Evolutionary conservation across 2,113 vertebrate genomes (phyloP).

Genomic region (Neoarius graeffei): DNA sequence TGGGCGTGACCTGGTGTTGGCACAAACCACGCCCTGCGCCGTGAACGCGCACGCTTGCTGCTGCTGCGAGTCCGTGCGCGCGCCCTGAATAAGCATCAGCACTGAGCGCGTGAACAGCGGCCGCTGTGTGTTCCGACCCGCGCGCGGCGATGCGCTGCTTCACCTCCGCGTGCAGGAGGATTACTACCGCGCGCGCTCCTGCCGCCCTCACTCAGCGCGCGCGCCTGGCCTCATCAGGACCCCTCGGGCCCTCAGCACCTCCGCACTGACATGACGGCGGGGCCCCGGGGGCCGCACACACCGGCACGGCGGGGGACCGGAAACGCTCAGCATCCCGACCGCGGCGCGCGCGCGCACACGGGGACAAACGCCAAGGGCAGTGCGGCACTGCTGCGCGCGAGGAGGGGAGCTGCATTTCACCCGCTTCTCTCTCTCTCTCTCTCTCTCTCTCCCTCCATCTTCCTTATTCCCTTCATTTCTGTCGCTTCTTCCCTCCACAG

Average conservation of each 20-base stretch:
- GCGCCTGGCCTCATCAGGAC: constrained; percentile 43
- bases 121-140: background rate
- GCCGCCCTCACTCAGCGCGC: constrained; percentile 1
- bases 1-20: constrained; percentile 43
- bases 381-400: constrained; percentile 73
- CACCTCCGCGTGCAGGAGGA: too few relatives aligned
- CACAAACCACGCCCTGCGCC: constrained; percentile 56
- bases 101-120: constrained; percentile 65
- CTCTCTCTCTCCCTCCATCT: background rate
- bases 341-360: constrained; percentile 65
- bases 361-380: constrained; percentile 78
- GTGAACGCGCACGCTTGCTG: background rate
- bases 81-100: constrained; percentile 63
- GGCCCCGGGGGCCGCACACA: constrained; percentile 57
- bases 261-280: constrained; percentile 77
- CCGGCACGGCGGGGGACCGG: constrained; percentile 68
- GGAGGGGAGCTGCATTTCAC: constrained; percentile 60
- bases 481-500: background rate
- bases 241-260: constrained; percentile 38
- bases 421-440: background rate
- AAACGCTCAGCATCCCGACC: constrained; percentile 48
- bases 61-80: background rate
- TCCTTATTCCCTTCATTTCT: background rate
- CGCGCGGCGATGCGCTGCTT: too few relatives aligned
- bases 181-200: background rate